phyloP scores from a whole-genome alignment of 2,888 invertebrate species.

The Dicyrtoma fusca region DNA sequence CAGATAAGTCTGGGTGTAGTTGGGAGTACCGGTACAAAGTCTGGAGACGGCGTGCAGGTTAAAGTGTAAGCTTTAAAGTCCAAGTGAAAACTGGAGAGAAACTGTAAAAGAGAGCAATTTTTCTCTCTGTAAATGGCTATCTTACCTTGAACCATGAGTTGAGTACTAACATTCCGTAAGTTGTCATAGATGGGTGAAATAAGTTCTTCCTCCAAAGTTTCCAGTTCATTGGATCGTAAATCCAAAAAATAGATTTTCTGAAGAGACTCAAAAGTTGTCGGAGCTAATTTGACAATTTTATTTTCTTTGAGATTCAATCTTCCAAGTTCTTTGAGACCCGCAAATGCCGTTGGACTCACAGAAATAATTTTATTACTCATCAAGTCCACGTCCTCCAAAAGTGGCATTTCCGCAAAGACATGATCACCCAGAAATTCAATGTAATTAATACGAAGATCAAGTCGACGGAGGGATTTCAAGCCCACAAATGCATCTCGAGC shows the following conservation, averaged over 20 bases:
- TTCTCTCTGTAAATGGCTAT: too few species aligned
- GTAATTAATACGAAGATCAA: conserved; percentile 75
- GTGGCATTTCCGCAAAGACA: conserved; percentile 78
- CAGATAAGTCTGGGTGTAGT: too few species aligned
- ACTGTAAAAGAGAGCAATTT: too few species aligned
- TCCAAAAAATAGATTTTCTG: conserved; percentile 74
- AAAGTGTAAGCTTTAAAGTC: too few species aligned
- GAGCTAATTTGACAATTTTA: conserved; percentile 71
- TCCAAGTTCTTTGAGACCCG: conserved; percentile 73
- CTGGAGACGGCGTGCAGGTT: too few species aligned
- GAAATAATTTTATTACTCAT: conserved; percentile 65
- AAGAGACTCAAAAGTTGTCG: conserved; percentile 74
- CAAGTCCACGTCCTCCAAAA: conserved; percentile 72
- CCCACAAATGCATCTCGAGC: conserved; percentile 79
- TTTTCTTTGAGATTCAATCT: conserved; percentile 77
- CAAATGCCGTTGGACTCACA: conserved; percentile 76
- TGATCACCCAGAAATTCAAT: conserved; percentile 78
- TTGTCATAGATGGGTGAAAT: conserved; percentile 77
- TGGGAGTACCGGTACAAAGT: too few species aligned
- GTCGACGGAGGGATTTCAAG: conserved; percentile 71
- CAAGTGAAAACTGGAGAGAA: too few species aligned
- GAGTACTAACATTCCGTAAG: conserved; percentile 73
- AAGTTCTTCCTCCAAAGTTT: conserved; percentile 75
- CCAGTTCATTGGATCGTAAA: conserved; percentile 75
- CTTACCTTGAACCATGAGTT: conserved; percentile 75